These are phyloP conservation scores for Takifugu flavidus DNA, from an alignment of 2,113 vertebrate genomes.

Conservation along the genomic window DNA sequence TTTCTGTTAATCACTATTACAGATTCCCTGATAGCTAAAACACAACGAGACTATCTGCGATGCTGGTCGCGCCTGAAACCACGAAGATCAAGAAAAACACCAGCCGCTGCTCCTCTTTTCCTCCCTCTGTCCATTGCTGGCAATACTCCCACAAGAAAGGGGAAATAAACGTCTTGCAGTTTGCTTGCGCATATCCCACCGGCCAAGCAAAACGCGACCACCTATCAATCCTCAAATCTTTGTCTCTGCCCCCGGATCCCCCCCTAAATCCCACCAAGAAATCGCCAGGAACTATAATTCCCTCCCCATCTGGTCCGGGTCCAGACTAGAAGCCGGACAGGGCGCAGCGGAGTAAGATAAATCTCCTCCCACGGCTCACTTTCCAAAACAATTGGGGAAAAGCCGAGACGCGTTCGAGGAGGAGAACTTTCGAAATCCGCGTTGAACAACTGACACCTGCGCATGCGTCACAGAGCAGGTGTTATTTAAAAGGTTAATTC, in stretches of 20 bases:
- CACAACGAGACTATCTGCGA: slow-evolving; percentile 24
- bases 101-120: slow-evolving; percentile 47
- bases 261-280: slow-evolving; percentile 61
- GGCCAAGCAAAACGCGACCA: slow-evolving; percentile 70
- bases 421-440: not conserved
- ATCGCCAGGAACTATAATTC: slow-evolving; percentile 58
- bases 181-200: slow-evolving; percentile 58
- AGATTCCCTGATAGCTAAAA: slow-evolving; percentile 5
- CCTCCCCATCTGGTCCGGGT: slow-evolving; percentile 75
- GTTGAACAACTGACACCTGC: no score
- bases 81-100: slow-evolving; percentile 39
- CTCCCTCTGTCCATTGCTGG: slow-evolving; percentile 69
- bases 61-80: slow-evolving; percentile 29
- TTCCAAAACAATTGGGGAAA: slow-evolving; percentile 5
- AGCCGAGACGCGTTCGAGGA: slow-evolving; percentile 37
- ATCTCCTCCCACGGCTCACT: slow-evolving; percentile 63
- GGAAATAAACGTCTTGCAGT: slow-evolving; percentile 52
- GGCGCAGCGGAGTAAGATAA: slow-evolving; percentile 56
- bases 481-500: no score
- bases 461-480: no score
- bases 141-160: slow-evolving; percentile 64
- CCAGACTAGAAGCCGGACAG: slow-evolving; percentile 73
- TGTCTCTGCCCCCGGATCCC: slow-evolving; percentile 53
- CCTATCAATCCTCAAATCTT: slow-evolving; percentile 75
- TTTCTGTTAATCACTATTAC: not conserved